phyloP scores from a whole-genome alignment of 92 coral and sea anemone species.

The Epizoanthus rinbou region DNA sequence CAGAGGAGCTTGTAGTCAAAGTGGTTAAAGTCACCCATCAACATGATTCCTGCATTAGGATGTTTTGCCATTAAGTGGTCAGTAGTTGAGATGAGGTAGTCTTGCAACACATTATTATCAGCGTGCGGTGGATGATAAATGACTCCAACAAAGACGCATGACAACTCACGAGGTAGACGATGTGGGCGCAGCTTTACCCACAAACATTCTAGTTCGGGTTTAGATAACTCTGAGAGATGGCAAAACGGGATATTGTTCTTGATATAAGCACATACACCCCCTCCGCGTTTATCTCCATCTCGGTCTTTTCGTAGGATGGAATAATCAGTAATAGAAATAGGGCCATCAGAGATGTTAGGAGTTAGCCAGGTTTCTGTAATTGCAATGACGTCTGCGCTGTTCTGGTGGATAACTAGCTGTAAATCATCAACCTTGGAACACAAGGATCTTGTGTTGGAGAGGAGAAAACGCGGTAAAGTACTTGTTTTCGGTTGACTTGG shows the following conservation, averaged over 20 bases:
- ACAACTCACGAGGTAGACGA: constrained; percentile 41
- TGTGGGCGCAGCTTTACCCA: constrained; percentile 6
- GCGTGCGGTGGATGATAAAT: constrained; percentile 29
- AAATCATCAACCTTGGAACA: constrained; percentile 31
- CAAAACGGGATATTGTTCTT: not conserved
- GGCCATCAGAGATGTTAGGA: constrained; percentile 13
- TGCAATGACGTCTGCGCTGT: constrained; percentile 31
- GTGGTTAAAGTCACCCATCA: constrained; percentile 46
- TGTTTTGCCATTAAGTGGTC: constrained; percentile 34
- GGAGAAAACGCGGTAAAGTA: constrained; percentile 12
- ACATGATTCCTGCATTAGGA: constrained; percentile 43
- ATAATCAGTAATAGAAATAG: no score
- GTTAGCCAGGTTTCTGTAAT: constrained; percentile 36
- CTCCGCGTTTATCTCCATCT: not conserved
- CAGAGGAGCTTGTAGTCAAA: constrained; percentile 42
- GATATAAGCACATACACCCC: constrained; percentile 15
- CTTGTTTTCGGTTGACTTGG: constrained; percentile 25
- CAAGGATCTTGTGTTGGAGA: constrained; percentile 29
- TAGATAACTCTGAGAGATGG: constrained; percentile 2
- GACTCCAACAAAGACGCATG: constrained; percentile 30
- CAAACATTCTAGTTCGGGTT: constrained; percentile 21
- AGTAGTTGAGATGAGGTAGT: constrained; percentile 38
- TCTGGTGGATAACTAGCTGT: constrained; percentile 10
- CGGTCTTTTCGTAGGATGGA: no score
- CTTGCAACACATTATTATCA: constrained; percentile 5